Base-by-base conservation (phyloP, 2,888 invertebrate genomes). In the Trichogramma evanescens region DNA sequence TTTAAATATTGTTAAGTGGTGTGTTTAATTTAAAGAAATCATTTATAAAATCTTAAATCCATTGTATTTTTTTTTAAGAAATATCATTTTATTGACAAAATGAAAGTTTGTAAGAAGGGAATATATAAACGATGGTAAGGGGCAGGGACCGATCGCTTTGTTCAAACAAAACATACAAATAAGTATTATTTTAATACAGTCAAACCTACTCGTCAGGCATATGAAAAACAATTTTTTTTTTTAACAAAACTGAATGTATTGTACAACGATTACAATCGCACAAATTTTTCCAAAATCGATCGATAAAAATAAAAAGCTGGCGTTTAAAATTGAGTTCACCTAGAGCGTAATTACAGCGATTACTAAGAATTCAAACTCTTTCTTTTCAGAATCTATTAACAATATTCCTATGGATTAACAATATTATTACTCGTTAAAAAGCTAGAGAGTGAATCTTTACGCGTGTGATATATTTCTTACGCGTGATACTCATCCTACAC, bases 81-180 rank as follows among this genome's bases (percentile, higher is more conserved):
- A 63, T 61, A 63, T 63, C 59, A 56, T 63, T 59, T 65, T 63
- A 61, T 65, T 65, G 63, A 65, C 65, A 65, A 65, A 65, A 63
- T 65, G 65, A 63, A 63, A 61, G 58, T 60, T 59, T 64, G 62
- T 64, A 65, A 65, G 64, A 61, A 64, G 65, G 65, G 61, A 59
- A 64, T 65, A 65, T 65, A 26, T 26, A 26, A 65, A 65, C 63
- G 65, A 63, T 65, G 63, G 65, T 63, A 61, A 65, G 58, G 61
- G 63, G 63, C 63, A 65, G 62, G 64, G 64, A 64, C 63, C 56
- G 58, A 58, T 61, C 6, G 55, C 50, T 60, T 61, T 51, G 45
- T 58, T 58, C n/a, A 54, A 61, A 59, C n/a, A 58, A 63, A 56
- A 59, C 44, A 54, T 54, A 59, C 57, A 56, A 51, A 53, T 50